A percentile compares a stretch with the other conserved stretches of the same genome.
Evolutionary conservation across 2,888 invertebrate species (phyloP).

Genomic region (Apodemia zela): DNA sequence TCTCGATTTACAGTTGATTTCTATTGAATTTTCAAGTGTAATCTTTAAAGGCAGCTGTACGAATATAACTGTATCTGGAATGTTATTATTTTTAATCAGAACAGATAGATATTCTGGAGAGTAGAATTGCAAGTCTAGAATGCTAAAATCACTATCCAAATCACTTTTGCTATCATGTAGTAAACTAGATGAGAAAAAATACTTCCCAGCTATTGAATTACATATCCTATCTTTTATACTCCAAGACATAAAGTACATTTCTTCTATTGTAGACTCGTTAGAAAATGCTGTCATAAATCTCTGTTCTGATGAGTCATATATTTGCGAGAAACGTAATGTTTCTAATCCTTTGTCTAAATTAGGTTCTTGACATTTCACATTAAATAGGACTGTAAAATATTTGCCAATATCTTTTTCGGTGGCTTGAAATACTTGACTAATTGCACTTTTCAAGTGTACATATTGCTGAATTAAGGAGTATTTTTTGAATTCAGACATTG

Average conservation of each 20-base stretch:
- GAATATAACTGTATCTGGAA: conserved; percentile 65
- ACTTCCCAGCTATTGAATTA: conserved; percentile 70
- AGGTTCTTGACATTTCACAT: conserved; percentile 72
- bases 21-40: conserved; percentile 63
- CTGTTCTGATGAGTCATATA: conserved; percentile 67
- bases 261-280: conserved; percentile 56
- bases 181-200: conserved; percentile 72
- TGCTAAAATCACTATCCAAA: conserved; percentile 45
- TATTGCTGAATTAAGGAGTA: conserved; percentile 92
- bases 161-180: conserved; percentile 49
- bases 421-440: conserved; percentile 85
- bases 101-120: conserved; percentile 86
- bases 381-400: conserved; percentile 79
- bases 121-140: conserved; percentile 88
- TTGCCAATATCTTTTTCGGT: conserved; percentile 82
- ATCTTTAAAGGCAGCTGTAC: conserved; percentile 71
- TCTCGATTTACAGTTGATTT: conserved; percentile 60
- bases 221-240: conserved; percentile 61
- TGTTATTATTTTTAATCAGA: conserved; percentile 79
- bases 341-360: conserved; percentile 40
- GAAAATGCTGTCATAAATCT: conserved; percentile 76
- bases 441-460: conserved; percentile 82
- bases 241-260: conserved; percentile 75
- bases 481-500: conserved; percentile 86
- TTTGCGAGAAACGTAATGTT: conserved; percentile 68